phyloP scores from a whole-genome alignment of 2,888 invertebrate genomes.

The Ischnus inquisitorius region DNA sequence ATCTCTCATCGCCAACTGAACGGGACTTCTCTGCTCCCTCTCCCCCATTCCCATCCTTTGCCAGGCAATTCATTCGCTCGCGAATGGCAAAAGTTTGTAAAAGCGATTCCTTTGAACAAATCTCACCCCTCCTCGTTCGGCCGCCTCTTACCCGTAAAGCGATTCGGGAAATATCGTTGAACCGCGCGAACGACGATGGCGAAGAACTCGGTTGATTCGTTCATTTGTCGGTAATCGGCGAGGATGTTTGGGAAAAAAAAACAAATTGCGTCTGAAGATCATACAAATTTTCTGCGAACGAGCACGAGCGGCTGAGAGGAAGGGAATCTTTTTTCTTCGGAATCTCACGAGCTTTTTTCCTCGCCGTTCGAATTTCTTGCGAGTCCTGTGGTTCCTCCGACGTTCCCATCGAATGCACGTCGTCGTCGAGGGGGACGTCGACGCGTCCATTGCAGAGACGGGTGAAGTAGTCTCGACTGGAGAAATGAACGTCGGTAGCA shows the following conservation, averaged over 20 bases:
- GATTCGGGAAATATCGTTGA: slow-evolving; percentile 28
- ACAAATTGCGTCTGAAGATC: neutral
- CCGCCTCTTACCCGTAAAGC: slow-evolving; percentile 22
- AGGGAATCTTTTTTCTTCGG: neutral
- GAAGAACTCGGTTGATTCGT: slow-evolving; percentile 21
- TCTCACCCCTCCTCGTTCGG: neutral
- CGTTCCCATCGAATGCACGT: neutral
- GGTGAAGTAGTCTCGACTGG: neutral
- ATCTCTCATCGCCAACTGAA: slow-evolving; percentile 51
- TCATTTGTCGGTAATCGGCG: neutral
- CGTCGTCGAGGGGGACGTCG: neutral
- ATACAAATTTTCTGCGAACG: neutral
- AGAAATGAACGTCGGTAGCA: neutral
- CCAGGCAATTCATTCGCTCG: slow-evolving; percentile 13
- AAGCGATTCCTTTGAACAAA: slow-evolving; percentile 64
- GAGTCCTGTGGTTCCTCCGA: neutral
- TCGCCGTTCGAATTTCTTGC: neutral
- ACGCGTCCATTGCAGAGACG: neutral
- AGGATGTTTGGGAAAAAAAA: neutral
- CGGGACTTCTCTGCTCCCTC: neutral
- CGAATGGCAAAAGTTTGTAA: slow-evolving; percentile 59
- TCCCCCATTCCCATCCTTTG: neutral
- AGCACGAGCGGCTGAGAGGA: neutral
- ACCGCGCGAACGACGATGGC: slow-evolving; percentile 34
- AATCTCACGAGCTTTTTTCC: neutral